Base-by-base conservation (phyloP, 2,113 vertebrate species). In the Urocolius indicus region DNA sequence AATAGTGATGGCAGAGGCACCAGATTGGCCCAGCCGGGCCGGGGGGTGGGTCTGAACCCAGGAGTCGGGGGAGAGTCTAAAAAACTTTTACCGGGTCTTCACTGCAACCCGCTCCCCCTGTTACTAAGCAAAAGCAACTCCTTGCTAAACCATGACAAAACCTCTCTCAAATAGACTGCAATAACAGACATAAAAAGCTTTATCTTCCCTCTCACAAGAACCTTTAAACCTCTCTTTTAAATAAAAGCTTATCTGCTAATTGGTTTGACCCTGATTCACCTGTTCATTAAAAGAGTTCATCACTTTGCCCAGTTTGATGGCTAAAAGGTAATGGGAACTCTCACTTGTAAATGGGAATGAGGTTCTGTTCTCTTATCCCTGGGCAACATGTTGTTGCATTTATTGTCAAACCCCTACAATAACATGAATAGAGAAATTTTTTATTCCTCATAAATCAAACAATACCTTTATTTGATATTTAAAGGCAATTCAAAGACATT, bases 191-290 rank as follows among this genome's bases (percentile, higher is more conserved):
- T 46, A 24, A 80, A 76, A 73, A 78, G 14, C n/a, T 87, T 91
- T 76, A 66, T 77, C 66, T 89, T 66, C 41, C 38, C 43, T 86
- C 89, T 67, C 75, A 61, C 45, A 55, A 51, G 67, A 76, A 52
- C 68, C 72, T 94, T 90, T 67, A 90, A 79, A 59, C 43, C 29
- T 51, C 24, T 17, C 30, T 89, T 79, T 89, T 52, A 92, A 84
- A 62, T 71, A 62, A 93, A 89, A 80, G 41, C 74, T 94, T 92
- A 80, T 94, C 87, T 91, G 55, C 79, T 95, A 95, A 95, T 96
- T 94, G 63, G 29, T 87, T 94, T 96, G 92, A 90, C 89, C 92
- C 57, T 26, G 32, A 61, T 63, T 87, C 71, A 84, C 84, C 68
- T 89, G 55, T 61, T 96, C 58, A 49, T 74, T 94, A 80, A 68